Percentiles rank a stretch among this genome's conserved stretches.
Evolutionary conservation across 2,888 invertebrate species (phyloP).

Genomic region (Lissonota sp.): DNA sequence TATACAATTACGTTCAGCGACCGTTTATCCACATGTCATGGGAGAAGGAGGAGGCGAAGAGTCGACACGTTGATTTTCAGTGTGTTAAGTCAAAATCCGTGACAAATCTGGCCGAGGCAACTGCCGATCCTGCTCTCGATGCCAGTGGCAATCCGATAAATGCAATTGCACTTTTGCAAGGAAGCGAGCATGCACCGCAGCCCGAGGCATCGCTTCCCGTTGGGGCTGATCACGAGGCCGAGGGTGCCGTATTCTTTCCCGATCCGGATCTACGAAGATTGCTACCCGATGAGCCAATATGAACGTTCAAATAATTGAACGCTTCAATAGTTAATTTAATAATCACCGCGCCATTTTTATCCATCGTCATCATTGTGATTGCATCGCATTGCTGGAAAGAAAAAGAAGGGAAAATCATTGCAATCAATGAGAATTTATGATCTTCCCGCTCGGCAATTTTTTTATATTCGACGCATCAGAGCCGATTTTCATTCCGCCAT

Average conservation of each 20-base stretch:
- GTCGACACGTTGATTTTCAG: constrained; percentile 99
- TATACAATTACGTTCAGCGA: constrained; percentile 99
- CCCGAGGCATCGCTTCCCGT: constrained; percentile 76
- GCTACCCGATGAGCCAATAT: constrained; percentile 78
- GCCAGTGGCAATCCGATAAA: constrained; percentile 86
- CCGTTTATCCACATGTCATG: constrained; percentile 99
- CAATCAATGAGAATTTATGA: constrained; percentile 6
- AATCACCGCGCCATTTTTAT: neutral
- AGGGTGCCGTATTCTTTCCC: constrained; percentile 81
- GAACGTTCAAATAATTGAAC: constrained; percentile 50
- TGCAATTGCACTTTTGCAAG: constrained; percentile 80
- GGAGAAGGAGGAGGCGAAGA: constrained; percentile 99
- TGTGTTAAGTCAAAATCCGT: constrained; percentile 99
- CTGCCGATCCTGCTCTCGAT: constrained; percentile 93
- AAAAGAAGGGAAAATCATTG: constrained; percentile 17
- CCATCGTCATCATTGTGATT: constrained; percentile 16
- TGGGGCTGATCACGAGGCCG: constrained; percentile 79
- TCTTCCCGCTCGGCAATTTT: neutral
- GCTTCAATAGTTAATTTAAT: constrained; percentile 4
- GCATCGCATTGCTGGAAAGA: constrained; percentile 14
- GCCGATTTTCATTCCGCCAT: constrained; percentile 3
- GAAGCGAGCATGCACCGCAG: constrained; percentile 78
- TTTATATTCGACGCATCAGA: constrained; percentile 2
- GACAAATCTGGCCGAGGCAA: constrained; percentile 97
- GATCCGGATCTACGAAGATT: constrained; percentile 78